Base-by-base conservation (phyloP, 2,888 invertebrate genomes). In the Parnassius glacialis region DNA sequence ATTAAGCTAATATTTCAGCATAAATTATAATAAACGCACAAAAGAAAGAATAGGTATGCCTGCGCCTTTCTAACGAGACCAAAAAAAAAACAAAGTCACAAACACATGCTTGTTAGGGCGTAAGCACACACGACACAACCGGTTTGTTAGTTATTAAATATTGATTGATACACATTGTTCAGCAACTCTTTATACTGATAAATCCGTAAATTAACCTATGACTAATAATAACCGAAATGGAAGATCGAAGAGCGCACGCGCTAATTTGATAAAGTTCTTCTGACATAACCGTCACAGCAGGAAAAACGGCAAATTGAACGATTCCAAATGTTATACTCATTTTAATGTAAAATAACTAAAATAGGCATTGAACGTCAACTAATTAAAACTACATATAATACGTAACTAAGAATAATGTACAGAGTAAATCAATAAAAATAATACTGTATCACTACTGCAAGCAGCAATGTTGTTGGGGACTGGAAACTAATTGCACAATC, bases 101-200 rank as follows among this genome's bases (percentile, higher is more conserved):
- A 90, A 90, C 90, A 84, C 90, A 90, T 89, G 87, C 88, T 85
- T 87, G 90, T 90, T 90, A 90, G 85, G 78, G 80, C 84, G 79
- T 84, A 88, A 90, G 87, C 88, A 83, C 90, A 89, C 90, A 90
- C 90, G 80, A 90, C 91, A 90, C 90, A 91, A 90, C 90, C 90
- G 81, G 84, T 79, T 84, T 84, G 90, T 91, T 91, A 91, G 91
- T 90, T 88, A 81, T 84, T 85, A 80, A 80, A 85, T 74, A 83
- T 53, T 75, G 76, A 79, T 80, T 75, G 76, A 79, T 80, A 83
- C 81, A 88, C 77, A 85, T 87, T 88, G 87, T 87, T 87, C 86
- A 81, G 84, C 82, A 83, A 84, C 81, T 81, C 82, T 79, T 84
- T 84, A 80, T 76, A 82, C 78, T 80, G 73, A 77, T 79, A 82